phyloP scores from a whole-genome alignment of 2,888 invertebrate genomes.

The Euspilapteryx auroguttella region DNA sequence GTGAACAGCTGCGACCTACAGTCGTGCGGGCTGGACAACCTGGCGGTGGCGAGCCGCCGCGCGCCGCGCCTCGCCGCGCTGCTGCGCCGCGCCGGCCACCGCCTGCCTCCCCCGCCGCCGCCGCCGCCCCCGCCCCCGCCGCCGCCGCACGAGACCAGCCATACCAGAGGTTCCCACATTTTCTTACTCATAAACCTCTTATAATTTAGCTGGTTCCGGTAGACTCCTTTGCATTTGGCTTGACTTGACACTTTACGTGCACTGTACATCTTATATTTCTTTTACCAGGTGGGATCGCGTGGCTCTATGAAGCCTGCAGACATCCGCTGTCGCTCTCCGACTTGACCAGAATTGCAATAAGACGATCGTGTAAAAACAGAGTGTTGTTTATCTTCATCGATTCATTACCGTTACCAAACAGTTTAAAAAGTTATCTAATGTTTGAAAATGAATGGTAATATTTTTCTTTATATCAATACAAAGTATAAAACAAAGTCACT shows the following conservation, averaged over 20 bases:
- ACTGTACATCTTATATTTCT: no score
- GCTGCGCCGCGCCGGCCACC: constrained; percentile 43
- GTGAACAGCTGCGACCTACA: constrained; percentile 62
- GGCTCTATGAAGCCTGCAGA: constrained; percentile 35
- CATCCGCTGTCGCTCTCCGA: constrained; percentile 57
- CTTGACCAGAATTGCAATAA: constrained; percentile 59
- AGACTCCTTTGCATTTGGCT: no score
- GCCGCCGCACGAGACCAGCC: no score
- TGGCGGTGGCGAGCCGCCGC: constrained; percentile 52
- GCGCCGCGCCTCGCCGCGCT: constrained; percentile 25
- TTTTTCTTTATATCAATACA: no score
- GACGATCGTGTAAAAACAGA: constrained; percentile 21
- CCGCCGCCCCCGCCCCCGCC: no score
- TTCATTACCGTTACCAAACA: constrained; percentile 54
- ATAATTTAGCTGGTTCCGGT: no score
- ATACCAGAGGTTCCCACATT: no score
- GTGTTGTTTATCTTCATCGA: constrained; percentile 32
- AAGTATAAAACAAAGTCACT: no score
- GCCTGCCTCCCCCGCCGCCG: no score
- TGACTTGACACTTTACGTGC: no score
- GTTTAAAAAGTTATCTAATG: constrained; percentile 59
- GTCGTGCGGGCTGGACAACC: constrained; percentile 55
- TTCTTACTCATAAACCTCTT: no score
- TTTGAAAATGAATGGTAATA: constrained; percentile 44
- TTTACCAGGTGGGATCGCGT: no score